Evolutionary conservation across 2,113 vertebrate species (phyloP).

Genomic region (Illadopsis cleaveri): DNA sequence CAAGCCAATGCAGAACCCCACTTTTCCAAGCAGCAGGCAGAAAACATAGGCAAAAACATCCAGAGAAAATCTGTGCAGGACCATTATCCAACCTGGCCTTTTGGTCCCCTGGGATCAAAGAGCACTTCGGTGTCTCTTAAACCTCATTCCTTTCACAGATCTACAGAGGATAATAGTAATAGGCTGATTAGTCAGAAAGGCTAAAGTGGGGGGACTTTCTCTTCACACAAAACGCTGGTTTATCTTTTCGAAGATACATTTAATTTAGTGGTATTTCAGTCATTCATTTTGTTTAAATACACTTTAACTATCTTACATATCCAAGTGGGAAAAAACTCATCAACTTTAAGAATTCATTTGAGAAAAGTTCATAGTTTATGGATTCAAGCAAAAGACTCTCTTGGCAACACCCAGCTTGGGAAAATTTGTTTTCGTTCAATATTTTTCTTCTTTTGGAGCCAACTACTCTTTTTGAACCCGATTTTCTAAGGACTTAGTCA

Average conservation of each 20-base stretch:
- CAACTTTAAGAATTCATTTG: neutral
- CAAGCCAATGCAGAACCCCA: neutral
- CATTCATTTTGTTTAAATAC: conserved; percentile 33
- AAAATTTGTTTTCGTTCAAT: neutral
- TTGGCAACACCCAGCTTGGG: neutral
- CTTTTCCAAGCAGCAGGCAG: neutral
- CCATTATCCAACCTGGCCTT: neutral
- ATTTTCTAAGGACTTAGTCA: neutral
- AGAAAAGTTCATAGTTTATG: neutral
- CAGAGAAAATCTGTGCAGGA: neutral
- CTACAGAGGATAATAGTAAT: neutral
- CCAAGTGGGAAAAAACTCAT: neutral
- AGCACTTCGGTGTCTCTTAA: neutral
- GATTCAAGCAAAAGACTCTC: neutral
- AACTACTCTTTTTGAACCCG: neutral
- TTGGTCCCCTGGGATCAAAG: neutral
- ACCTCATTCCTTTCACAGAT: neutral
- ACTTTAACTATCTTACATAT: neutral
- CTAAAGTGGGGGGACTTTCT: neutral
- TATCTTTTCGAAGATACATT: neutral
- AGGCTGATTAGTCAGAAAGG: neutral
- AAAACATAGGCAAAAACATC: neutral
- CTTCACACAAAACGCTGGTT: neutral
- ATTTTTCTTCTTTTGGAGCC: neutral
- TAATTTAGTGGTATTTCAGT: neutral